Base-by-base conservation (phyloP, 2,113 vertebrate genomes). In the Hassar affinis region DNA sequence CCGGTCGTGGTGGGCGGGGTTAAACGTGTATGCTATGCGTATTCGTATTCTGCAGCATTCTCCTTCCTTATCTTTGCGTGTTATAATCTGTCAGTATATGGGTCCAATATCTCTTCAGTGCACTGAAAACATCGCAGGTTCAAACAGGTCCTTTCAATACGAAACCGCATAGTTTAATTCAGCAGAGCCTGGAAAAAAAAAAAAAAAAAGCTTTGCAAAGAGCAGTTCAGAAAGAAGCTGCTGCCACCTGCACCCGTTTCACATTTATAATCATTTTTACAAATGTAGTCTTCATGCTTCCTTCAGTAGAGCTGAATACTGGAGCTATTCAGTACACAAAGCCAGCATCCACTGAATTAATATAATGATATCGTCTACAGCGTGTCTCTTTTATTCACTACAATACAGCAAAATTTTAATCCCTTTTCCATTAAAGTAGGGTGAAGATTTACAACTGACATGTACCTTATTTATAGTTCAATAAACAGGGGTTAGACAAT, bases 71-170 rank as follows among this genome's bases (percentile, higher is more conserved):
- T 91, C 86, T 92, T 84, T 90, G 88, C 87, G 87, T 91, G 86
- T 86, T 84, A 51, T 91, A 90, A 78, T 75, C 77, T 79, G 76
- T 88, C 89, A 88, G 90, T 87, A 90, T 91, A 79, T 79, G 83
- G 76, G 83, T 79, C 64, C 38, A 88, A 84, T 89, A 93, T 90
- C 89, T 89, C 89, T 88, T 71, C 52, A 78, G 47, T 83, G 74
- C n/a, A 12, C 64, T 61, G 61, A 27, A 81, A 83, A 82, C 45
- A 85, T 68, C 82, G 79, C 89, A 92, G 85, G 90, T 90, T 78
- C 79, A 89, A 91, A 91, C 90, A 91, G 84, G 90, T 68, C 72
- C 81, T 89, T 71, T 80, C 81, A 84, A 88, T 91, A 82, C 88
- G 89, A 85, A 89, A 88, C 87, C 86, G 81, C 85, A 84, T 81